phyloP scores from a whole-genome alignment of 2,113 vertebrate genomes.

The human region DNA sequence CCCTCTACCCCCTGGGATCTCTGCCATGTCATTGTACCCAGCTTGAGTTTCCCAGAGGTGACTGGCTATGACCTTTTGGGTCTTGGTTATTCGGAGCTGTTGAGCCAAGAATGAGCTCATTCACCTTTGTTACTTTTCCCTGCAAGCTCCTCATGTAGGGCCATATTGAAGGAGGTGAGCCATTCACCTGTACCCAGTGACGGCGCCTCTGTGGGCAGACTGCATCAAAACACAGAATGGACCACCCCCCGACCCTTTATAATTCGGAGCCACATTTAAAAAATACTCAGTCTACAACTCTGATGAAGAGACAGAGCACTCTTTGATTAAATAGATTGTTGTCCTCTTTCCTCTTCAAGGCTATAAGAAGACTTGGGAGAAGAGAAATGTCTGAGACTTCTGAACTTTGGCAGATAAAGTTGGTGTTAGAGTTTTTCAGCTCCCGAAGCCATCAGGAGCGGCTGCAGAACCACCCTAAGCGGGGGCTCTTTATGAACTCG shows the following conservation, averaged over 20 bases:
- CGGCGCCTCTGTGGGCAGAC: background rate
- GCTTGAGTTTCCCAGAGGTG: background rate
- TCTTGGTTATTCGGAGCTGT: background rate
- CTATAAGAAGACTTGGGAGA: constrained; percentile 86
- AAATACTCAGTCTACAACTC: background rate
- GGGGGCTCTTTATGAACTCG: constrained; percentile 91
- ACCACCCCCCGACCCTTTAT: background rate
- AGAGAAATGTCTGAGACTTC: constrained; percentile 91
- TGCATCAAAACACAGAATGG: background rate
- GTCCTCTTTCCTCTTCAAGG: constrained; percentile 74
- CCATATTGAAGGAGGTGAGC: background rate
- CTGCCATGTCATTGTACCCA: background rate
- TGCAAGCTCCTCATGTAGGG: background rate
- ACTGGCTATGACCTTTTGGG: background rate
- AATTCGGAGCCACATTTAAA: background rate
- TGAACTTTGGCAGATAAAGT: constrained; percentile 95
- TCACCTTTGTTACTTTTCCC: background rate
- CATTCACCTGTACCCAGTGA: background rate
- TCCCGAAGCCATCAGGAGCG: constrained; percentile 89
- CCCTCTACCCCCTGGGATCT: background rate
- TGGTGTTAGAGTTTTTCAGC: constrained; percentile 94
- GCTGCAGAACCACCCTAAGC: constrained; percentile 79
- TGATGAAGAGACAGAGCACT: background rate
- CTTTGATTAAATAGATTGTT: background rate
- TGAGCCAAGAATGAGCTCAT: background rate